Conservation (phyloP, 2,113 vertebrate species). For the Diglossa brunneiventris region DNA sequence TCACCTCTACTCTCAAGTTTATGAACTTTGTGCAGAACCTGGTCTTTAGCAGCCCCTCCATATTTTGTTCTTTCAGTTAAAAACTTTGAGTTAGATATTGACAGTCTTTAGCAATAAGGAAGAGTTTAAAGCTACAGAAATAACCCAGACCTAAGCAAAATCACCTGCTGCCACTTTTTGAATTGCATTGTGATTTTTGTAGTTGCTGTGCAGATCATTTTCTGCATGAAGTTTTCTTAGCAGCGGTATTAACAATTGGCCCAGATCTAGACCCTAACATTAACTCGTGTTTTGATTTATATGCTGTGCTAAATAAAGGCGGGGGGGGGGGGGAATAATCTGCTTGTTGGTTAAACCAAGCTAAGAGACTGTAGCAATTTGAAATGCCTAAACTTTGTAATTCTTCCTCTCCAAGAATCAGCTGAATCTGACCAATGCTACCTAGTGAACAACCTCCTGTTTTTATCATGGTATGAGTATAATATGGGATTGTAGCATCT, state of each 20-base stretch:
- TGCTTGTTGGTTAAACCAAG: background rate
- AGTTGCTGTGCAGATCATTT: background rate
- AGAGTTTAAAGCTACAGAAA: background rate
- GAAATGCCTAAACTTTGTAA: background rate
- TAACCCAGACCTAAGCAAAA: background rate
- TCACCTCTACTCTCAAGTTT: background rate
- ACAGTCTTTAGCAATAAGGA: background rate
- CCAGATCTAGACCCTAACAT: background rate
- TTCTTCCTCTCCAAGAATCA: background rate
- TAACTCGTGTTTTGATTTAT: background rate
- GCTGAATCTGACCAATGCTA: background rate
- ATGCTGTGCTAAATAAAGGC: background rate
- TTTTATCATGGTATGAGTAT: background rate
- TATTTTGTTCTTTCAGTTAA: background rate
- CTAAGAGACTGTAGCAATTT: background rate
- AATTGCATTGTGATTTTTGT: background rate
- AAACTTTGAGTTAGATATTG: background rate
- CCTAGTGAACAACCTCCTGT: background rate
- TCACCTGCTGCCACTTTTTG: background rate
- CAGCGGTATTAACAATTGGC: background rate
- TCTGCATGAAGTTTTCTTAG: background rate
- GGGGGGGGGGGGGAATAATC: background rate
- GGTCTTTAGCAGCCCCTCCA: background rate
- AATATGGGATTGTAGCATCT: background rate
- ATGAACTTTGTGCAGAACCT: background rate